phyloP scores from a whole-genome alignment of 2,797 vertebrate species.

The Hydrophis major region DNA sequence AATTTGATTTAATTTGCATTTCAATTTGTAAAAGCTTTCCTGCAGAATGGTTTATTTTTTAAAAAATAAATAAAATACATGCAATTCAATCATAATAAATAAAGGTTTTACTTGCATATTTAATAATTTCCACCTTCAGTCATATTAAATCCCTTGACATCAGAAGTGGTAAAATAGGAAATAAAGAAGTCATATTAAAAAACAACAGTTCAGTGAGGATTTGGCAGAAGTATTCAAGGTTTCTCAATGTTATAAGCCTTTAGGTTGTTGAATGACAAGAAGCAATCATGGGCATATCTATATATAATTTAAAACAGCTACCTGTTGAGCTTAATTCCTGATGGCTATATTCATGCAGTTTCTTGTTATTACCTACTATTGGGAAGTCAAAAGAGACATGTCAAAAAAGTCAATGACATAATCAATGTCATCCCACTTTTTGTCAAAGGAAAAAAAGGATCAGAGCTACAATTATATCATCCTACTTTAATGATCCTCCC shows the following conservation, averaged over 20 bases:
- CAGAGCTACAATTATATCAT: background rate
- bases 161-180: background rate
- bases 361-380: background rate
- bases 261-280: background rate
- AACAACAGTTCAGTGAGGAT: background rate
- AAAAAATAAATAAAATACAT: background rate
- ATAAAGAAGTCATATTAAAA: background rate
- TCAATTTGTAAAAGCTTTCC: background rate
- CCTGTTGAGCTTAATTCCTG: background rate
- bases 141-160: background rate
- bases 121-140: background rate
- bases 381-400: background rate
- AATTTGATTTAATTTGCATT: background rate
- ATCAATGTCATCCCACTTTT: background rate
- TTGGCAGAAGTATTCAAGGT: background rate
- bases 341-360: background rate
- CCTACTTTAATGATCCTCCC: background rate
- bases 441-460: background rate
- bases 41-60: background rate
- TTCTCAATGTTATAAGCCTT: background rate
- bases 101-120: background rate
- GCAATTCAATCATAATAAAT: background rate
- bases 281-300: background rate
- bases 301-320: background rate
- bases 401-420: background rate